A percentile compares a stretch with the other conserved stretches of the same genome.
These are phyloP conservation scores for Platypus cylindrus DNA, from an alignment of 2,888 invertebrate genomes.

Conservation along the genomic window DNA sequence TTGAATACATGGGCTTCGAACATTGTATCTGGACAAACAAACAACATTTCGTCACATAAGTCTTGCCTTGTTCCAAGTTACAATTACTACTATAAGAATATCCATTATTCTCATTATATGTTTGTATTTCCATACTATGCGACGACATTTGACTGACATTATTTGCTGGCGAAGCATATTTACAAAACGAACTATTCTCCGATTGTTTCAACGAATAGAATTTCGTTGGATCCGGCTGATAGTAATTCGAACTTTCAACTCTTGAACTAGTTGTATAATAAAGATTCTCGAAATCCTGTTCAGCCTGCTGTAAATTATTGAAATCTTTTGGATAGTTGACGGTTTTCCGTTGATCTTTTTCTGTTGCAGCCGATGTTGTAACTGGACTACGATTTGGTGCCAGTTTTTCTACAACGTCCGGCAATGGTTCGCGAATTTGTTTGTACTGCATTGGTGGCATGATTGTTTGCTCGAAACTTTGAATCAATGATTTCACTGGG, in stretches of 20 bases:
- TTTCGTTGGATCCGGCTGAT: constrained; percentile 22
- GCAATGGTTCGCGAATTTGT: constrained; percentile 34
- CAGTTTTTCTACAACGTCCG: constrained; percentile 28
- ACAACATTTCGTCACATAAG: no score
- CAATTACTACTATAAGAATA: no score
- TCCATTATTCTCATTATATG: no score
- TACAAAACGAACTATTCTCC: constrained; percentile 32
- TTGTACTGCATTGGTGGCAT: constrained; percentile 42
- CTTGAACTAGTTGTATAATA: constrained; percentile 32
- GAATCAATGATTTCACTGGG: constrained; percentile 40
- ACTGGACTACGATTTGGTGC: constrained; percentile 9
- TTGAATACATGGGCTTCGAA: no score
- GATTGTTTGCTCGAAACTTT: constrained; percentile 50
- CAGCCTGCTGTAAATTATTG: constrained; percentile 23
- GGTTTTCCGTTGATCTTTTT: neutral
- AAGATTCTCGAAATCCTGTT: constrained; percentile 30
- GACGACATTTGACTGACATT: no score
- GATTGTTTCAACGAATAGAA: constrained; percentile 21
- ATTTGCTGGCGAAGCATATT: constrained; percentile 25
- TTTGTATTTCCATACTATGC: no score
- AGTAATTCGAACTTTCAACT: constrained; percentile 26
- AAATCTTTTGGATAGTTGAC: constrained; percentile 1
- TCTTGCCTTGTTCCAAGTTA: no score
- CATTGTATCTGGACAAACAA: no score
- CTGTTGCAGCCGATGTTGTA: neutral